Evolutionary conservation across 2,113 vertebrate species (phyloP).

Genomic region (Turdus rufiventris): DNA sequence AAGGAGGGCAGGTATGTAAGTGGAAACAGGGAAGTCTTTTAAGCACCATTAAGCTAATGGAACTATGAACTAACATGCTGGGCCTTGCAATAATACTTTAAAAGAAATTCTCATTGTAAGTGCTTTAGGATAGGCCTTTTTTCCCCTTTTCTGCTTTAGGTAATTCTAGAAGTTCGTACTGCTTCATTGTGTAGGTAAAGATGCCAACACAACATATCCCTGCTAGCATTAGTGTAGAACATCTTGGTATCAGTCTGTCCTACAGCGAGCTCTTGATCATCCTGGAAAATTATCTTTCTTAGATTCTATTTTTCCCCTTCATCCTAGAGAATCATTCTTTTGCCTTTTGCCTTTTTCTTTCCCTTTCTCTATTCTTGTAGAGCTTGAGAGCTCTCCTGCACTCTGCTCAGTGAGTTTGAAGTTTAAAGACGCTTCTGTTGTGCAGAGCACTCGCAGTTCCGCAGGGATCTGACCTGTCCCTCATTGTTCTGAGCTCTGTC

Average conservation of each 20-base stretch:
- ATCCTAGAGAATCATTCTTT: neutral
- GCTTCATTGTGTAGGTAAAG: neutral
- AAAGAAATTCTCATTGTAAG: neutral
- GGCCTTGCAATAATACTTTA: neutral
- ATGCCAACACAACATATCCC: neutral
- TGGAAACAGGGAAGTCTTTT: constrained; percentile 36
- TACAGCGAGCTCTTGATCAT: neutral
- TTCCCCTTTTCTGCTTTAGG: neutral
- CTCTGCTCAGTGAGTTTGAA: neutral
- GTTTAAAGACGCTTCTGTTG: fast-evolving
- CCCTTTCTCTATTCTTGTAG: neutral
- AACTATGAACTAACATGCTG: constrained; percentile 14
- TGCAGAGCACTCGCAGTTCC: neutral
- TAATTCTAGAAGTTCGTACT: neutral
- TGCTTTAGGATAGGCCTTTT: neutral
- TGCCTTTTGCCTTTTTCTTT: neutral
- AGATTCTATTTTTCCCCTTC: neutral
- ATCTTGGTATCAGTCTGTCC: neutral
- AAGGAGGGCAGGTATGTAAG: constrained; percentile 37
- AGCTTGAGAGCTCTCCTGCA: neutral
- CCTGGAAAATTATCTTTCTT: neutral
- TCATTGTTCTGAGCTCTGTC: neutral
- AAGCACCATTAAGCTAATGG: constrained; percentile 32
- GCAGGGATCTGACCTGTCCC: neutral
- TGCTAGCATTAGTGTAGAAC: neutral